These are phyloP conservation scores for Harpegnathos saltator DNA, from an alignment of 1,140 invertebrate genomes.

Conservation along the genomic window DNA sequence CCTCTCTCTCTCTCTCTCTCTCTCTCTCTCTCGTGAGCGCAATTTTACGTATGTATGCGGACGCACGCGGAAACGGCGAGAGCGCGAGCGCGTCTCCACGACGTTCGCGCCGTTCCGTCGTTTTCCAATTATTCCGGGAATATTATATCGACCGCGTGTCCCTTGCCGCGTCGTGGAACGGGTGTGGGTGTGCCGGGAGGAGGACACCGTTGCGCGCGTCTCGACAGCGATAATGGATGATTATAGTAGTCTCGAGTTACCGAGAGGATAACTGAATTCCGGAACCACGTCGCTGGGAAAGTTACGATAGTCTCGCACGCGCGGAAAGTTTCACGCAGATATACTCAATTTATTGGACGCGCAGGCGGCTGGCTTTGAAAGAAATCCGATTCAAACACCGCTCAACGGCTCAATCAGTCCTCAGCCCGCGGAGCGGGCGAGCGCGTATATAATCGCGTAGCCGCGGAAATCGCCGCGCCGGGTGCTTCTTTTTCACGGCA, in stretches of 20 bases:
- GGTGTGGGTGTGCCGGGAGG: conserved; percentile 21
- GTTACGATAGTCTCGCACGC: background rate
- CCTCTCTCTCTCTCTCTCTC: too few species aligned
- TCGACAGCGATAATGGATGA: background rate
- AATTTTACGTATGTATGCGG: conserved; percentile 36
- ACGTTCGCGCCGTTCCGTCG: conserved; percentile 19
- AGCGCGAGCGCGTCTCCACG: background rate
- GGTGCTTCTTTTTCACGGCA: conserved; percentile 19
- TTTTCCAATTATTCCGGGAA: conserved; percentile 42
- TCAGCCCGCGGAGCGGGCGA: background rate
- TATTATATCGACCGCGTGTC: conserved; percentile 41
- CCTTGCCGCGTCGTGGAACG: conserved; percentile 9
- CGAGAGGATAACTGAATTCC: conserved; percentile 21
- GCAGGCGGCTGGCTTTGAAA: too few species aligned
- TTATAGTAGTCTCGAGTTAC: conserved; percentile 26
- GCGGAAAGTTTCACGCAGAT: too few species aligned
- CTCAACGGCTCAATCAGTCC: conserved; percentile 46
- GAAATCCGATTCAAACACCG: too few species aligned
- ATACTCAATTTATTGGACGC: too few species aligned
- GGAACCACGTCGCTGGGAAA: conserved; percentile 22
- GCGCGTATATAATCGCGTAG: conserved; percentile 28
- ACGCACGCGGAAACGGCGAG: conserved; percentile 14
- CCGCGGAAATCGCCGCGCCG: conserved; percentile 25
- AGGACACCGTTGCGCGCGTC: background rate
- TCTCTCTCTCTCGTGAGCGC: conserved; percentile 5